phyloP scores from a whole-genome alignment of 2,797 vertebrate genomes.

The Rhinichthys osculus region DNA sequence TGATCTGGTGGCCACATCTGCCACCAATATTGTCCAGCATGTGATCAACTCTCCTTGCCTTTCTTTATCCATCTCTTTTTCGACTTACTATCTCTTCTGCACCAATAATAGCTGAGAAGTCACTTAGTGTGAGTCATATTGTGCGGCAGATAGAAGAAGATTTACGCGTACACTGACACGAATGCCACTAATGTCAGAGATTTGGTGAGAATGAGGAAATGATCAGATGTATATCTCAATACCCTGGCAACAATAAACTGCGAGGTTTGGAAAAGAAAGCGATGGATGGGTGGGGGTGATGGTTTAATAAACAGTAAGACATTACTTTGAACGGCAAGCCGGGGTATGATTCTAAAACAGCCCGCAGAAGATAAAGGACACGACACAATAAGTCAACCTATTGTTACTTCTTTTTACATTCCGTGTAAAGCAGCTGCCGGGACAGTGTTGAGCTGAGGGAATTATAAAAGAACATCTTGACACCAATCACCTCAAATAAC shows the following conservation, averaged over 20 bases:
- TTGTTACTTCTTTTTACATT: constrained; percentile 26
- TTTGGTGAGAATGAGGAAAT: constrained; percentile 63
- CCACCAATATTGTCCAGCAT: constrained; percentile 80
- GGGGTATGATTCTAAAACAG: constrained; percentile 17
- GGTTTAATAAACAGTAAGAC: constrained; percentile 53
- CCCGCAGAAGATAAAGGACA: constrained; percentile 43
- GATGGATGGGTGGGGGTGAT: constrained; percentile 17
- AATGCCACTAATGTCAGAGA: constrained; percentile 55
- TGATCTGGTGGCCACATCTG: constrained; percentile 83
- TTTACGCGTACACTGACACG: constrained; percentile 54
- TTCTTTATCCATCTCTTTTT: constrained; percentile 73
- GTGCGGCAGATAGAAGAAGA: constrained; percentile 56
- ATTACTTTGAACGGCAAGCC: constrained; percentile 38
- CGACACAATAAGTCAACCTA: constrained; percentile 48
- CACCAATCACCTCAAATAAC: constrained; percentile 32
- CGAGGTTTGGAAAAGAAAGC: constrained; percentile 17
- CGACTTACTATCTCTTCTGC: constrained; percentile 58
- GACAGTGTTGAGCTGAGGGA: constrained; percentile 25
- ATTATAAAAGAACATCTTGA: constrained; percentile 29
- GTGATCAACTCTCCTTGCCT: constrained; percentile 74
- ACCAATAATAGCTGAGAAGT: constrained; percentile 66
- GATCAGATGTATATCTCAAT: constrained; percentile 50
- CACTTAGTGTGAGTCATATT: constrained; percentile 72
- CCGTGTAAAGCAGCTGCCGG: neutral
- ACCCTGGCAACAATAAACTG: constrained; percentile 44